A percentile compares a stretch with the other conserved stretches of the same genome.
Conservation (phyloP, 2,797 vertebrate genomes). For the Rhinophrynus dorsalis region DNA sequence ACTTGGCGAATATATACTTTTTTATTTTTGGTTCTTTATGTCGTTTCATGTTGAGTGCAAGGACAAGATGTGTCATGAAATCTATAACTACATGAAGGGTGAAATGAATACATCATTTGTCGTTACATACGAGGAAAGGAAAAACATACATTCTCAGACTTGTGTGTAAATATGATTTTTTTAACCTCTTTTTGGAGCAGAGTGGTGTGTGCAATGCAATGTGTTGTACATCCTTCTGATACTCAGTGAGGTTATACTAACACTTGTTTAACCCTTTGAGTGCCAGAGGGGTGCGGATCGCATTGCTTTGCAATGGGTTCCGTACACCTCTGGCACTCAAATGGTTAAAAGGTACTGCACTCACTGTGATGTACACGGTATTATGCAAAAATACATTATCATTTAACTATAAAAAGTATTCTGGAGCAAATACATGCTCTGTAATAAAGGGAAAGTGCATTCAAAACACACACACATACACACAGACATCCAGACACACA, state of each 20-base stretch:
- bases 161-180: conserved; percentile 22
- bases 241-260: conserved; percentile 7
- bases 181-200: no score
- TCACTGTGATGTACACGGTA: conserved; percentile 37
- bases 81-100: conserved; percentile 19
- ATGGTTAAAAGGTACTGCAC: conserved; percentile 38
- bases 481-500: no score
- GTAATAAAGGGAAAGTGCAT: no score
- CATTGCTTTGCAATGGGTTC: no score
- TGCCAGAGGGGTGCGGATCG: no score
- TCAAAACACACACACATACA: no score
- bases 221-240: no score
- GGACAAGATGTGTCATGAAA: conserved; percentile 14
- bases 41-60: conserved; percentile 3
- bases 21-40: conserved; percentile 33
- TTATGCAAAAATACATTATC: conserved; percentile 12
- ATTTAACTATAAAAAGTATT: no score
- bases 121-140: not conserved
- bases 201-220: no score
- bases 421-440: no score
- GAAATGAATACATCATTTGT: conserved; percentile 12
- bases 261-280: no score
- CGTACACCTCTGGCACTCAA: no score
- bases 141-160: not conserved
- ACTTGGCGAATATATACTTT: conserved; percentile 52